Evolutionary conservation across 1,140 invertebrate genomes (phyloP), one percentile per base, ranked within the genome.

Genomic region (Cydia amplana): DNA sequence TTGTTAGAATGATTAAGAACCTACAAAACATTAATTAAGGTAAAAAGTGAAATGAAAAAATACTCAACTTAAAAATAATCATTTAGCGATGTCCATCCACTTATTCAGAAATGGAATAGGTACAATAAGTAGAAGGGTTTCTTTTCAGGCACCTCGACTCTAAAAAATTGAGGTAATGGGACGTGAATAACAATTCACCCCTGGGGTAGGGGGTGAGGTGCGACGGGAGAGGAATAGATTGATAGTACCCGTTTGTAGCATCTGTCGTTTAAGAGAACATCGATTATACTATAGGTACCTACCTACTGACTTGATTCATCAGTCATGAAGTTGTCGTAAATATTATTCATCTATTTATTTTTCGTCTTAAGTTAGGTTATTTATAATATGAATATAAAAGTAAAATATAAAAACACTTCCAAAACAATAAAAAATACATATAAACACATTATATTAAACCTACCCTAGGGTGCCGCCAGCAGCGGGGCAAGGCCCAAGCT

Each of bases 121-220:
- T 84, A 92, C 89, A 92, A 91, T 91, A 89, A 91, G 86, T 86
- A 81, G 89, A 92, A 90, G 89, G 89, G 90, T 90, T 89, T 84
- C 87, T 88, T 92, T 92, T 91, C 89, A 92, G 87, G 82, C 85
- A 90, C 86, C 87, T 91, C 82, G 85, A 80, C 82, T 87, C 87
- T 90, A 92, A 92, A 92, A 92, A 92, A 92, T 89, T 92, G 88
- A 90, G 88, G 88, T 92, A 92, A 90, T 92, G 90, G 88, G 88
- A 91, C 88, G 90, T 89, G 90, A 92, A 92, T 92, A 92, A 92
- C 89, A 92, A 92, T 92, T 92, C 84, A 84, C 85, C 85, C 85
- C 81, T 83, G 79, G 75, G 79, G 83, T 78, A 7, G 85, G 83
- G 82, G 72, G 78, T 55, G 84, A 82, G 78, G 79, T 79, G 83